These are phyloP conservation scores for Hipparchia semele DNA, from an alignment of 2,888 invertebrate genomes.

Conservation along the genomic window DNA sequence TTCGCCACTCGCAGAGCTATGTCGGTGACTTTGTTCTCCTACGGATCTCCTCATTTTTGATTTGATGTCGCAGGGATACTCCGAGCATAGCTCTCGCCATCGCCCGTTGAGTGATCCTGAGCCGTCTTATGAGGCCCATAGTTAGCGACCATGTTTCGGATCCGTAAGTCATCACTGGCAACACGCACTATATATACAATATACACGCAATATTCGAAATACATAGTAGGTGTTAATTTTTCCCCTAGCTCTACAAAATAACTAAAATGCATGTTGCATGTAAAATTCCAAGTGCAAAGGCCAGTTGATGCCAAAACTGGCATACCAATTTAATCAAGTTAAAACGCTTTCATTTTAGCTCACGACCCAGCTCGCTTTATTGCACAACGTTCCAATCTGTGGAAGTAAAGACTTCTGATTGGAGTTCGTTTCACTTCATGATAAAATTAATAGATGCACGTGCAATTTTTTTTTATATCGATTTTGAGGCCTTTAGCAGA, in stretches of 20 bases:
- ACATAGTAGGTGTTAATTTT: not conserved
- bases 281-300: slow-evolving; percentile 17
- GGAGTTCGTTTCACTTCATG: not conserved
- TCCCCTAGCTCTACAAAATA: not conserved
- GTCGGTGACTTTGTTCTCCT: too few species aligned
- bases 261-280: not conserved
- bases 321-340: slow-evolving; percentile 21
- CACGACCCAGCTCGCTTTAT: not conserved
- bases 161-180: too few species aligned
- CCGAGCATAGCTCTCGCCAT: too few species aligned
- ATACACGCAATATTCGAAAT: too few species aligned
- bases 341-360: slow-evolving; percentile 9
- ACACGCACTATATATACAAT: too few species aligned
- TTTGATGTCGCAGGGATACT: too few species aligned
- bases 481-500: not conserved
- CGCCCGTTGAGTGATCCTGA: too few species aligned
- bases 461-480: not conserved
- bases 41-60: too few species aligned
- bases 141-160: too few species aligned
- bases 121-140: too few species aligned
- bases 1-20: too few species aligned
- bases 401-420: slow-evolving; percentile 1
- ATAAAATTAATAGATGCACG: not conserved
- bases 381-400: slow-evolving; percentile 6
- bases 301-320: slow-evolving; percentile 19